phyloP scores from a whole-genome alignment of 2,888 invertebrate species.

The Colostygia pectinataria region DNA sequence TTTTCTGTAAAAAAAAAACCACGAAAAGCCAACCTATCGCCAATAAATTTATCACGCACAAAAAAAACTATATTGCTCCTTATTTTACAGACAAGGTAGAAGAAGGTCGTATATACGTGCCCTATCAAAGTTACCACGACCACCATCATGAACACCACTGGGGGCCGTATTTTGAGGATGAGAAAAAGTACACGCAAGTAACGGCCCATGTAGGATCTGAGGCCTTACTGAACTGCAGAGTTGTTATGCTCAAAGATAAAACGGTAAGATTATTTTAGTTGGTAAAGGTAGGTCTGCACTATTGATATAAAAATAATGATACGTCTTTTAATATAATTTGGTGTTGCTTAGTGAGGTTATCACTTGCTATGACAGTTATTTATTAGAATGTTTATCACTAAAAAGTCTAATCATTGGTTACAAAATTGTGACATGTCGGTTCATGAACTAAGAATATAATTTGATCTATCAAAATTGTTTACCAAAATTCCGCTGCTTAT shows the following conservation, averaged over 20 bases:
- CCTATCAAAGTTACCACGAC: slow-evolving; percentile 81
- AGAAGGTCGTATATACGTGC: slow-evolving; percentile 68
- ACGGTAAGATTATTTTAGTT: slow-evolving; percentile 71
- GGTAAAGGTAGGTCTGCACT: too few relatives aligned
- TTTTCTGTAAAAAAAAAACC: too few relatives aligned
- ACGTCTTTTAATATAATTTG: too few relatives aligned
- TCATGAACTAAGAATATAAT: neutral
- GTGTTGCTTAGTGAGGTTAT: too few relatives aligned
- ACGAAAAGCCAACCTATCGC: too few relatives aligned
- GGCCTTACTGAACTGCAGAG: slow-evolving; percentile 85
- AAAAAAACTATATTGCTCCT: neutral
- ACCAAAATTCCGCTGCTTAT: slow-evolving; percentile 4
- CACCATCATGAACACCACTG: slow-evolving; percentile 87
- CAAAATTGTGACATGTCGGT: too few relatives aligned
- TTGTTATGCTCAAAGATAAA: slow-evolving; percentile 87
- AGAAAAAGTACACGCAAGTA: slow-evolving; percentile 82
- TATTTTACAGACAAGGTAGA: slow-evolving; percentile 65
- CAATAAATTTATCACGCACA: too few relatives aligned
- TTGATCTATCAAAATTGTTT: slow-evolving; percentile 5
- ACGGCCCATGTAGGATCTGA: slow-evolving; percentile 85
- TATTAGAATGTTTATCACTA: too few relatives aligned
- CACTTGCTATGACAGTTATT: too few relatives aligned
- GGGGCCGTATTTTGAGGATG: slow-evolving; percentile 88
- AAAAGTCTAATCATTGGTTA: too few relatives aligned
- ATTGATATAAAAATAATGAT: too few relatives aligned